Evolutionary conservation across 2,888 invertebrate genomes (phyloP).

Genomic region (Argyra leucocephala): DNA sequence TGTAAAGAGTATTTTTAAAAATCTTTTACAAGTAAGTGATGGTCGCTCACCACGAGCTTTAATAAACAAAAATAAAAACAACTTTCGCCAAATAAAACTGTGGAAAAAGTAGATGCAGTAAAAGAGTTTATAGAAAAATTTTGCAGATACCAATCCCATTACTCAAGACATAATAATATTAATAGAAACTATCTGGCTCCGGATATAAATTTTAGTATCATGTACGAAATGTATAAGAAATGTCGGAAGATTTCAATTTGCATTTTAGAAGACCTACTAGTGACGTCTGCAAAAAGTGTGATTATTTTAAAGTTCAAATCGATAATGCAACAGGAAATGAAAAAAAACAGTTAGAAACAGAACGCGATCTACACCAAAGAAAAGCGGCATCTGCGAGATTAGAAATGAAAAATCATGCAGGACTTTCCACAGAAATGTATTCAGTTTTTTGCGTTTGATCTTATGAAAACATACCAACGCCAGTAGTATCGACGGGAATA

Average conservation of each 20-base stretch:
- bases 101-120: not conserved
- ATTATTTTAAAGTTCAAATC: slow-evolving; percentile 17
- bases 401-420: slow-evolving; percentile 18
- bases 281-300: slow-evolving; percentile 21
- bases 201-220: slow-evolving; percentile 16
- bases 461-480: slow-evolving; percentile 20
- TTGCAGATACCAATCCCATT: slow-evolving; percentile 19
- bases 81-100: no score
- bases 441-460: slow-evolving; percentile 17
- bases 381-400: slow-evolving; percentile 22
- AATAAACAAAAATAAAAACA: not conserved
- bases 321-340: slow-evolving; percentile 17
- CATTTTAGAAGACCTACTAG: slow-evolving; percentile 22
- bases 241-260: slow-evolving; percentile 23
- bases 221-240: slow-evolving; percentile 10
- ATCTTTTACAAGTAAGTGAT: slow-evolving; percentile 11
- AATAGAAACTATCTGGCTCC: slow-evolving; percentile 18
- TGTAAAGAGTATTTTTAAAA: slow-evolving; percentile 15
- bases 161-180: slow-evolving; percentile 19
- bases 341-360: slow-evolving; percentile 11
- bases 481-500: slow-evolving; percentile 18
- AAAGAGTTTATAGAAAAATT: slow-evolving; percentile 17
- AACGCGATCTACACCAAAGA: slow-evolving; percentile 20
- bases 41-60: slow-evolving; percentile 10
- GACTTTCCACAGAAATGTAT: slow-evolving; percentile 1